Percentiles rank a stretch among this genome's conserved stretches.
Conservation (phyloP, 2,113 vertebrate genomes). For the Corythoichthys intestinalis region DNA sequence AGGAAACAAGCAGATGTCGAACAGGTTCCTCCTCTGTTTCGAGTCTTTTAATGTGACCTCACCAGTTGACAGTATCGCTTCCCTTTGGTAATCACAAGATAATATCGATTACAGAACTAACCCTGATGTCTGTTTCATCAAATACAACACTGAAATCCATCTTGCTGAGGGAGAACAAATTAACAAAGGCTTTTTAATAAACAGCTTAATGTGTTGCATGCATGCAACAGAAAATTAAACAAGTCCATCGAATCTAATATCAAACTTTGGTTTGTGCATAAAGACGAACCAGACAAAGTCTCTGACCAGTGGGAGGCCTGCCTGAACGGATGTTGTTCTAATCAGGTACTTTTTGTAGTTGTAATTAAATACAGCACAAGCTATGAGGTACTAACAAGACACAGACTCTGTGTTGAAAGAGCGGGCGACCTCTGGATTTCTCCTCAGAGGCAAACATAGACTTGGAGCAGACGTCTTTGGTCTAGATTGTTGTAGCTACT, state of each 20-base stretch:
- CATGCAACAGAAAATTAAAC: constrained; percentile 17
- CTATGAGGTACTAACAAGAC: constrained; percentile 46
- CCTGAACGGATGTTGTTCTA: constrained; percentile 56
- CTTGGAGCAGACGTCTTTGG: constrained; percentile 36
- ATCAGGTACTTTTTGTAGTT: constrained; percentile 65
- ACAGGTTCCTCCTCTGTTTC: constrained; percentile 22
- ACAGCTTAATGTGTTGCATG: constrained; percentile 11
- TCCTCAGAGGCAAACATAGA: constrained; percentile 28
- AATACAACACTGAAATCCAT: constrained; percentile 19
- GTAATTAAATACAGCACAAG: constrained; percentile 59
- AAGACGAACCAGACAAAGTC: constrained; percentile 36
- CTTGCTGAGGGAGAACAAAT: constrained; percentile 7
- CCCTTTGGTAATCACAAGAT: constrained; percentile 1
- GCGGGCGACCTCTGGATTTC: constrained; percentile 29
- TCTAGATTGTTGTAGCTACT: constrained; percentile 49
- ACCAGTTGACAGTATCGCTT: constrained; percentile 18
- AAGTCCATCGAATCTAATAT: constrained; percentile 19
- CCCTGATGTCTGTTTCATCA: constrained; percentile 26
- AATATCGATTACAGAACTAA: constrained; percentile 29
- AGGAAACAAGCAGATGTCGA: constrained; percentile 58
- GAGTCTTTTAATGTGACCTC: constrained; percentile 41
- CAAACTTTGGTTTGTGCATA: constrained; percentile 56
- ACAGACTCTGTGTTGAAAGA: constrained; percentile 50
- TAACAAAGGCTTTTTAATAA: constrained; percentile 24
- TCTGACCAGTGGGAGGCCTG: constrained; percentile 40